A percentile compares a stretch with the other conserved stretches of the same genome.
phyloP scores from a whole-genome alignment of 2,888 invertebrate species.

The Cheilosia grossa region DNA sequence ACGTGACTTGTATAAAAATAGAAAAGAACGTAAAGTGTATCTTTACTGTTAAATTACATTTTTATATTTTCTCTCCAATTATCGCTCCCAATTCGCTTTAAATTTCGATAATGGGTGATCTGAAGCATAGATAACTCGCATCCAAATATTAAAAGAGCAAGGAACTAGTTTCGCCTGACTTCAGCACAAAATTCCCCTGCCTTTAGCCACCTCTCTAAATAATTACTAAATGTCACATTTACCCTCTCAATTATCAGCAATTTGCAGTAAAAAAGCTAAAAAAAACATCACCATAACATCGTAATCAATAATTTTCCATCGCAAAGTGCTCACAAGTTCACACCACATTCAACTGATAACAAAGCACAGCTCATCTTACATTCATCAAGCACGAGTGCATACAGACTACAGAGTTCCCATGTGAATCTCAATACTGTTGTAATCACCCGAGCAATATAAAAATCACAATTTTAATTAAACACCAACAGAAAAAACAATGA shows the following conservation, averaged over 20 bases:
- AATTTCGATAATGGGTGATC: no score
- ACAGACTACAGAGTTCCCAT: background rate
- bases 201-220: background rate
- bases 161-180: no score
- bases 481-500: background rate
- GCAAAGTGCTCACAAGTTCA: slow-evolving; percentile 22
- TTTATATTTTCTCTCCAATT: no score
- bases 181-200: background rate
- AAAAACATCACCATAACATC: slow-evolving; percentile 1
- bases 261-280: background rate
- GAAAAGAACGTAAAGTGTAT: no score
- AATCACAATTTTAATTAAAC: slow-evolving; percentile 1
- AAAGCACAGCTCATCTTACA: slow-evolving; percentile 12
- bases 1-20: no score
- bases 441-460: background rate
- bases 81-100: no score
- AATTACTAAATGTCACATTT: slow-evolving; percentile 14
- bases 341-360: slow-evolving; percentile 32
- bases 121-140: no score
- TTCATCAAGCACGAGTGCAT: background rate
- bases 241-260: slow-evolving; percentile 1
- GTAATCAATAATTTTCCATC: slow-evolving; percentile 19
- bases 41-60: no score
- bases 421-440: slow-evolving; percentile 15
- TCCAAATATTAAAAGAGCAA: no score